Evolutionary conservation across 1,140 invertebrate genomes (phyloP).

Genomic region (Psilanteris sp.): DNA sequence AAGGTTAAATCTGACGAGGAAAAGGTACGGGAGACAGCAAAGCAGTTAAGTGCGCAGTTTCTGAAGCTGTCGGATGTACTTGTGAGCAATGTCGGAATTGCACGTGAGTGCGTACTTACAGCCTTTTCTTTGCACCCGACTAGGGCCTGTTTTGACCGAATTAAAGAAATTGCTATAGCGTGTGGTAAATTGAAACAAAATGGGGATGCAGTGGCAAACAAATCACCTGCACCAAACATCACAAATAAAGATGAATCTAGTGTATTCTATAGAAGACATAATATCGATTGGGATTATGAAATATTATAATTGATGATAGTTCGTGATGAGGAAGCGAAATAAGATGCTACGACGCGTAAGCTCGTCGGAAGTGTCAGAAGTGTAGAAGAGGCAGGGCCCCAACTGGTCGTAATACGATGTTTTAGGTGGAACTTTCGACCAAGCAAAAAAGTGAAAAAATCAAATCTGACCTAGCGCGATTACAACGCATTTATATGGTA

Average conservation of each 20-base stretch:
- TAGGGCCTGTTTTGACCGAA: slow-evolving; percentile 76
- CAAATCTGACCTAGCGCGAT: no score
- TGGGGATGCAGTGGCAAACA: slow-evolving; percentile 6
- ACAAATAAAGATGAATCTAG: slow-evolving; percentile 35
- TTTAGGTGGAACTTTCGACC: no score
- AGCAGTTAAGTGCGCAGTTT: slow-evolving; percentile 81
- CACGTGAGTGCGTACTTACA: slow-evolving; percentile 83
- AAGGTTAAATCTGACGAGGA: slow-evolving; percentile 82
- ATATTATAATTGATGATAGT: no score
- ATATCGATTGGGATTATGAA: no score
- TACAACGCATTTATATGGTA: no score
- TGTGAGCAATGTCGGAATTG: slow-evolving; percentile 80
- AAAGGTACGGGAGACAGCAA: slow-evolving; percentile 80
- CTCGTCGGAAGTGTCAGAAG: no score
- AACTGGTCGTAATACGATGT: no score
- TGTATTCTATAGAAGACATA: no score
- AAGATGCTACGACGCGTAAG: no score
- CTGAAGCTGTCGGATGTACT: slow-evolving; percentile 82
- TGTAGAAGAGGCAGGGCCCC: no score
- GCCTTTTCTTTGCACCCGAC: slow-evolving; percentile 84
- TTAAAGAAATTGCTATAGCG: slow-evolving; percentile 80
- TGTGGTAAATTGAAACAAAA: slow-evolving; percentile 78
- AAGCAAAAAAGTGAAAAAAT: no score
- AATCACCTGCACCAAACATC: background rate
- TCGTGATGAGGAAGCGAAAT: no score